Percentiles rank a stretch among this genome's conserved stretches.
Evolutionary conservation across 2,113 vertebrate species (phyloP).

Genomic region (Aix galericulata): DNA sequence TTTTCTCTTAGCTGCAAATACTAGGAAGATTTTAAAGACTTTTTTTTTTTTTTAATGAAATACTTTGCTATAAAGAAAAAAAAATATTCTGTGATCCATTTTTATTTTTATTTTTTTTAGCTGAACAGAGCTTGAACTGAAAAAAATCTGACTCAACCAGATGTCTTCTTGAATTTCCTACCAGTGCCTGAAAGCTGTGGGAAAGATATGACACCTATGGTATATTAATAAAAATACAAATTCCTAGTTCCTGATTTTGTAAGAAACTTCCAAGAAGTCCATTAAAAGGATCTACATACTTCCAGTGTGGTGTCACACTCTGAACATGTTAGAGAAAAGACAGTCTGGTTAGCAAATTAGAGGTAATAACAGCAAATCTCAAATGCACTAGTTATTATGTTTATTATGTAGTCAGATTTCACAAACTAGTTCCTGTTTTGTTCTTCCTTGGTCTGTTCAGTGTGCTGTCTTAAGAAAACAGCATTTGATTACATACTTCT

Average conservation of each 20-base stretch:
- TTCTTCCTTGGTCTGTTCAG: constrained; percentile 2
- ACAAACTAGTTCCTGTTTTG: constrained; percentile 6
- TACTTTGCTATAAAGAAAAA: constrained; percentile 39
- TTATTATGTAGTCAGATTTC: constrained; percentile 55
- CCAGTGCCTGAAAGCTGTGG: background rate
- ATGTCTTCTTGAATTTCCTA: constrained; percentile 5
- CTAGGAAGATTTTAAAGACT: constrained; percentile 42
- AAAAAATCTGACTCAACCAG: background rate
- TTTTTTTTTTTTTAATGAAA: constrained; percentile 28
- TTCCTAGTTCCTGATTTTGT: background rate
- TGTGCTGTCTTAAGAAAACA: background rate
- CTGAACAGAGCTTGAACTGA: constrained; percentile 16
- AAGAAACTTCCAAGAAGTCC: background rate
- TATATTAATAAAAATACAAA: constrained; percentile 24
- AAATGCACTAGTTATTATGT: constrained; percentile 18
- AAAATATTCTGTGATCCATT: background rate
- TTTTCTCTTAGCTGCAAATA: constrained; percentile 68
- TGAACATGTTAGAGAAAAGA: constrained; percentile 45
- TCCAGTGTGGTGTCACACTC: background rate
- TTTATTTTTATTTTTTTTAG: constrained; percentile 9
- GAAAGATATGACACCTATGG: constrained; percentile 9
- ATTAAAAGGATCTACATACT: background rate
- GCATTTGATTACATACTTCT: constrained; percentile 2
- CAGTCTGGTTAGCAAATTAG: constrained; percentile 51
- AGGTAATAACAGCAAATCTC: constrained; percentile 48